phyloP scores from a whole-genome alignment of 2,113 vertebrate genomes.

The Peromyscus leucopus region DNA sequence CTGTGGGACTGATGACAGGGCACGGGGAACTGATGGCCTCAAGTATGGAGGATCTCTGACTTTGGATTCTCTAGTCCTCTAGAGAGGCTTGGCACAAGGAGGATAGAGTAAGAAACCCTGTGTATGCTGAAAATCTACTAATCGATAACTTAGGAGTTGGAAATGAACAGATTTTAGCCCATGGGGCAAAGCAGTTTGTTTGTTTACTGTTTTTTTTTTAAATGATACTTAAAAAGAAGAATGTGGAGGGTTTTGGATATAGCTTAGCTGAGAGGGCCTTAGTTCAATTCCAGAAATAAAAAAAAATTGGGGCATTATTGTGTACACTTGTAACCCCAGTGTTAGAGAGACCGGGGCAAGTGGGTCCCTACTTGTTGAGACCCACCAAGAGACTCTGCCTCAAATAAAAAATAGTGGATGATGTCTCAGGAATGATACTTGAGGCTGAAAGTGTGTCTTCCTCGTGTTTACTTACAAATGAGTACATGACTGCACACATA shows the following conservation, averaged over 20 bases:
- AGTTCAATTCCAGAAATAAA: neutral
- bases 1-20: rapidly evolving
- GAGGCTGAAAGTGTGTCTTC: neutral
- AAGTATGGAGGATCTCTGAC: neutral
- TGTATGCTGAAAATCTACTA: neutral
- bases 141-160: neutral
- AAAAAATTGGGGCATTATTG: neutral
- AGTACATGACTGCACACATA: too few species aligned
- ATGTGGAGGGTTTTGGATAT: neutral
- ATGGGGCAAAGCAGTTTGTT: neutral
- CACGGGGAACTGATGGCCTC: neutral
- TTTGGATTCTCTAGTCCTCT: neutral
- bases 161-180: neutral
- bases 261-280: neutral
- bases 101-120: neutral
- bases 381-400: neutral
- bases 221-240: neutral
- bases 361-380: neutral
- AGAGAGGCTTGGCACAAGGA: neutral
- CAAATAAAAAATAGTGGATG: neutral
- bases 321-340: neutral
- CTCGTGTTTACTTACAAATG: neutral
- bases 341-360: neutral
- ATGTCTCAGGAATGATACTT: neutral
- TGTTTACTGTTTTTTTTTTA: neutral